Evolutionary conservation across 2,797 vertebrate species (phyloP), one percentile per base, ranked within the genome.

Genomic region (Enteromius mattozi): DNA sequence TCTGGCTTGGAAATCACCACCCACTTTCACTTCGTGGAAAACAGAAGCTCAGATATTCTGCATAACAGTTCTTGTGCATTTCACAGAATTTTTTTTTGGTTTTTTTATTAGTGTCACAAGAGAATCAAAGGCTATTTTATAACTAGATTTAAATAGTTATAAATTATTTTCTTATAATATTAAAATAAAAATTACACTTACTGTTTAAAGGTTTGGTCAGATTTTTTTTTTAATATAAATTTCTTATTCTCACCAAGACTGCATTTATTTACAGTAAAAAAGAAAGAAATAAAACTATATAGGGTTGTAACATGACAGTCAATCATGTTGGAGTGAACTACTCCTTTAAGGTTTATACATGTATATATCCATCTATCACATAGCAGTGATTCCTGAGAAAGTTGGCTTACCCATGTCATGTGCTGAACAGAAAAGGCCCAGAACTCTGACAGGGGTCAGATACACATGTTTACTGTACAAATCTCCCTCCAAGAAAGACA

Each of bases 351-450:
- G n/a, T 59, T 59, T 24, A 10, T 59, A 59, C 54, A 24, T 59
- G 54, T 59, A 59, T 2, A 24, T 61, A n/a, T 24, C 21, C 40
- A 54, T 75, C 30, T 76, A 54, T 35, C 72, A 54, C 5, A 74
- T 21, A 54, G 42, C 24, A 74, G 51, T 24, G 49, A 75, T 24
- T 77, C 51, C 51, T 40, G 21, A 13, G 54, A 59, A 77, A 77
- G 14, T 2, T 35, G 16, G 8, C 86, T 78, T 91, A 98, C 98
- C 96, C 91, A 92, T 3, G 0, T 91, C 91, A 45, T 88, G 90
- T n/a, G 76, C 83, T 3, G 93, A 88, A 78, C 89, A 87, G 69
- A 98, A 97, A 6, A 99, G 89, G 69, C 97, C 98, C 84, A 99
- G 89, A 1, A 96, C 88, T 0, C 91, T 93, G 84, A 95, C 47